Percentiles rank a stretch among this genome's conserved stretches.
These are phyloP conservation scores for Heliconius hewitsoni DNA, from an alignment of 1,140 invertebrate species.

Conservation along the genomic window DNA sequence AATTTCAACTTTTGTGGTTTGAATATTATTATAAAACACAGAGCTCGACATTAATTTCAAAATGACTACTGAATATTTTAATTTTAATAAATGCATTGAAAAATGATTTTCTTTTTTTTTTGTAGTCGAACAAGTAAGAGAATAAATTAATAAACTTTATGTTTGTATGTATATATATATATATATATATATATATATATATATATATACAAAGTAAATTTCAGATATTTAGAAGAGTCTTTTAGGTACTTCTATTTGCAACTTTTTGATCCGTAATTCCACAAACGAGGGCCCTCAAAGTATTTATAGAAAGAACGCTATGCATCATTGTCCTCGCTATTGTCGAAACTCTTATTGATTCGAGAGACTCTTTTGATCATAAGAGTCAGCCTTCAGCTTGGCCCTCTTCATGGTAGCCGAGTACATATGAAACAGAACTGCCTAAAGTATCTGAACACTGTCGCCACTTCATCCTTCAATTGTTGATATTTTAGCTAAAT, in stretches of 20 bases:
- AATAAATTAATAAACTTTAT: too few relatives aligned
- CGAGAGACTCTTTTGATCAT: slow-evolving; percentile 42
- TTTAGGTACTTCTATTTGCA: not conserved
- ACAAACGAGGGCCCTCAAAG: slow-evolving; percentile 32
- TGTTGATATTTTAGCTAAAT: not conserved
- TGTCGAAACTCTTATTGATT: slow-evolving; percentile 40
- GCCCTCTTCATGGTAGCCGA: slow-evolving; percentile 17
- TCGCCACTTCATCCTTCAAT: not conserved
- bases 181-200: too few relatives aligned
- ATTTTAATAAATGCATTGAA: too few relatives aligned
- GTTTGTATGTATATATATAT: too few relatives aligned
- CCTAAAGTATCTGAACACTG: not conserved
- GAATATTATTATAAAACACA: too few relatives aligned
- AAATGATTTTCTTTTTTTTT: too few relatives aligned
- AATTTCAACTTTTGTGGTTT: too few relatives aligned
- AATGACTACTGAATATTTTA: too few relatives aligned
- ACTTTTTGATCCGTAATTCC: slow-evolving; percentile 23
- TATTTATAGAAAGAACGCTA: slow-evolving; percentile 42
- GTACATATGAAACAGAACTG: not conserved
- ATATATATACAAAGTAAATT: not conserved
- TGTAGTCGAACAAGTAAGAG: too few relatives aligned
- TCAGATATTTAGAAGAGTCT: not conserved
- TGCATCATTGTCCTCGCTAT: slow-evolving; percentile 49
- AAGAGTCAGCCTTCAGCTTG: slow-evolving; percentile 27
- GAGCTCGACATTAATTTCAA: too few relatives aligned